Percentiles rank a stretch among this genome's conserved stretches.
Evolutionary conservation across 2,888 invertebrate genomes (phyloP).

Genomic region (Eilema sororculum): DNA sequence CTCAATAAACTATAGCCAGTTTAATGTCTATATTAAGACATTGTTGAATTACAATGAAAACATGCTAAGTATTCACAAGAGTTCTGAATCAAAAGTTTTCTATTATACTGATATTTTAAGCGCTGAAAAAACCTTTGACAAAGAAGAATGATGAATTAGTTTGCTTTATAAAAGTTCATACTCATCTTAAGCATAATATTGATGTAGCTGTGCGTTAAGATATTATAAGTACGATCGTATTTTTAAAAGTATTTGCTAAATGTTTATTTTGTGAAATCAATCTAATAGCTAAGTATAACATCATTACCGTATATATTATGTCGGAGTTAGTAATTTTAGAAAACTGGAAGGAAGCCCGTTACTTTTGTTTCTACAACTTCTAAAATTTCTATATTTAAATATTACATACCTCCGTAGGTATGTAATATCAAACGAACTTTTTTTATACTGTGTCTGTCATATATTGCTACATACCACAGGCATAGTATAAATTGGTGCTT

Average conservation of each 20-base stretch:
- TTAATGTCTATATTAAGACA: not conserved
- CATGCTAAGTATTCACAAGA: not conserved
- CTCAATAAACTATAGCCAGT: not conserved
- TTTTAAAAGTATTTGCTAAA: not conserved
- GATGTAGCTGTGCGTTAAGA: not conserved
- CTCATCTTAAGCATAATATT: not conserved
- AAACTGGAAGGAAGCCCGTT: not conserved
- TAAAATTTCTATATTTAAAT: too few relatives aligned
- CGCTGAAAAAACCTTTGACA: not conserved
- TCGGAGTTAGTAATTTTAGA: not conserved
- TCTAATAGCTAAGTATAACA: not conserved
- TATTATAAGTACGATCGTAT: not conserved
- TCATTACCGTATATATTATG: not conserved
- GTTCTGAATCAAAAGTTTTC: not conserved
- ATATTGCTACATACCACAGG: too few relatives aligned
- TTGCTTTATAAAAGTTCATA: not conserved
- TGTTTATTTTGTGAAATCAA: not conserved
- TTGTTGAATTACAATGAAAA: not conserved
- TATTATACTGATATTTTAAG: not conserved
- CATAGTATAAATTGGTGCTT: too few relatives aligned
- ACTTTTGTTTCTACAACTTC: too few relatives aligned
- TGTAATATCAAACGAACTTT: too few relatives aligned
- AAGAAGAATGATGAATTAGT: constrained; percentile 2
- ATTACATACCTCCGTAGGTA: too few relatives aligned
- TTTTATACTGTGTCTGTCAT: too few relatives aligned